Base-by-base conservation (phyloP, 2,888 invertebrate species). In the Troglohyphantes excavatus region DNA sequence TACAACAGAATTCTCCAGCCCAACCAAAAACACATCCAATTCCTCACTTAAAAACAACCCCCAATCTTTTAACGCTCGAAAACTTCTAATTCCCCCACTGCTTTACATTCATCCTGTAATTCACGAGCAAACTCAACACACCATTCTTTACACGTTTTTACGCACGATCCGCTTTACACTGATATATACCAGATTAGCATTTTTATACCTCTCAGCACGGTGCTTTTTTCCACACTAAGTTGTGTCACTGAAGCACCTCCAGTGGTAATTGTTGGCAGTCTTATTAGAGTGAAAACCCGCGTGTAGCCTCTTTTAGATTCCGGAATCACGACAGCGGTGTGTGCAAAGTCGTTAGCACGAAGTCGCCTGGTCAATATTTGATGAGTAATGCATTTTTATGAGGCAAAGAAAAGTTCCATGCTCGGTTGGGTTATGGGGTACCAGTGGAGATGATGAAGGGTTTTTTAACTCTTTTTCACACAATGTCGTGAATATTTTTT, bases 311-410 rank as follows among this genome's bases (percentile, higher is more conserved):
- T 23, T 43, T 43, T 21, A 39, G 70, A 70, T 17, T 7, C 1
- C 53, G 53, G 46, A 72, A 72, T 43, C 46, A 26, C 72, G 43
- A 27, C 9, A n/a, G n/a, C n/a, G 23, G 23, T 26, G 17, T 13
- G 46, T 46, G 46, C 19, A 23, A 46, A 46, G 46, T 72, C 72
- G 72, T 72, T 72, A 72, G 17, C 46, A 46, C 23, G 46, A 23
- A 33, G 5, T 26, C 11, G 7, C n/a, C 11, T 26, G 46, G 46
- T 72, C 72, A 72, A 72, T 72, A n/a, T 72, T 72, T 72, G n/a
- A 72, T 53, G 72, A 72, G 46, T 9, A 26, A 46, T 72, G 46
- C 46, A 72, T 53, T 53, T 72, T 72, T 72, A 72, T 72, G 53
- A 46, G 7, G 27, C 17, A 33, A 9, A n/a, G n/a, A n/a, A 53